Base-by-base conservation (phyloP, 2,113 vertebrate species). In the Grallaria varia region DNA sequence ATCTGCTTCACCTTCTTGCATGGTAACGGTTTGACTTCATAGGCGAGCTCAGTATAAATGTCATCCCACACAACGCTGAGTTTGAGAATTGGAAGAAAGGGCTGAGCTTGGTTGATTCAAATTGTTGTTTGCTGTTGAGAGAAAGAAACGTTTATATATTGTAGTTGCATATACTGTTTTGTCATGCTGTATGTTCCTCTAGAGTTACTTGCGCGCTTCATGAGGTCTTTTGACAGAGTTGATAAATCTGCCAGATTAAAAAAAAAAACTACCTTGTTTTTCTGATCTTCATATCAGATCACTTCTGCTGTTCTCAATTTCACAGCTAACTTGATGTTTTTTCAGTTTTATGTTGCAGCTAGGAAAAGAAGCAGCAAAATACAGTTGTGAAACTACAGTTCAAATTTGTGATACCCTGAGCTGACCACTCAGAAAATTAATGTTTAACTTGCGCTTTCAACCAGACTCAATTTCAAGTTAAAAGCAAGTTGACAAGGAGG, bases 361-460 rank as follows among this genome's bases (percentile, higher is more conserved):
- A n/a, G n/a, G 28, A 25, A 76, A 78, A 92, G 85, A 92, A 93
- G 55, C 52, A 84, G 58, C 53, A 92, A 90, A 90, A 56, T 7
- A 28, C 2, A 60, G 68, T 90, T 92, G 82, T 96, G 95, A 96
- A 97, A 96, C 79, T 94, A 15, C 30, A 1, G 44, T 94, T 92
- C 58, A 35, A 35, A 20, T 53, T 90, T 93, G 55, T 92, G 76
- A 91, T 95, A 86, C 28, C 20, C 31, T 21, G 33, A 59, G 50
- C 67, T 94, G 82, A 44, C 72, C 4, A 3, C 73, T 96, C 76
- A 90, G 64, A 93, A 88, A 81, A 84, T 97, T 95, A 96, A 97
- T 95, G 56, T 96, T 96, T 96, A 96, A 97, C 95, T 66, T 60
- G 52, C 49, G 45, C 37, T 73, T 94, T 71, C 69, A 84, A 21